phyloP scores from a whole-genome alignment of 2,888 invertebrate genomes.

The Spilosoma lubricipeda region DNA sequence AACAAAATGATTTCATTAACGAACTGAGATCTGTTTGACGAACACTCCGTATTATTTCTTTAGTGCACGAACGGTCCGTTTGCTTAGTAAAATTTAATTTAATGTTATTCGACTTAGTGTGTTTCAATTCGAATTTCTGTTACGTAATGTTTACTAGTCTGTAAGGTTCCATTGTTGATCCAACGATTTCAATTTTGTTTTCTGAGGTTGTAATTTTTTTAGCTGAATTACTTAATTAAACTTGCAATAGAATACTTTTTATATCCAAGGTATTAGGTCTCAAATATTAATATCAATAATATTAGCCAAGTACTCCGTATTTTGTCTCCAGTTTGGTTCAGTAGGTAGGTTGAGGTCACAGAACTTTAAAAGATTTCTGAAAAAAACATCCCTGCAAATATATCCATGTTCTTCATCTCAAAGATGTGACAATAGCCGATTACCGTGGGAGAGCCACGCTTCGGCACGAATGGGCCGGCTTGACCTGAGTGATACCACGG shows the following conservation, averaged over 20 bases:
- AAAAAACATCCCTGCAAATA: background rate
- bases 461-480: no score
- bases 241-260: background rate
- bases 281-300: background rate
- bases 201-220: background rate
- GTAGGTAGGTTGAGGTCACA: background rate
- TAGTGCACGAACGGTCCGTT: conserved; percentile 49
- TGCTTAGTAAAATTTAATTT: conserved; percentile 51
- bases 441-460: no score
- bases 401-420: background rate
- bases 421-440: background rate
- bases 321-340: background rate
- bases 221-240: background rate
- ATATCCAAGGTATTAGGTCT: no score
- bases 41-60: conserved; percentile 58
- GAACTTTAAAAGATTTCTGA: background rate
- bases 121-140: conserved; percentile 30
- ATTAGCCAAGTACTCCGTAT: background rate
- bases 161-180: conserved; percentile 2
- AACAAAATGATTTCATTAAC: conserved; percentile 65
- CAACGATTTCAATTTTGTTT: background rate
- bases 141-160: conserved; percentile 24
- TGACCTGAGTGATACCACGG: no score
- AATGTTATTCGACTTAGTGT: conserved; percentile 30
- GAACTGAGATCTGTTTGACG: conserved; percentile 57